Conservation (phyloP, 2,888 invertebrate genomes). For the Tridacna crocea region DNA sequence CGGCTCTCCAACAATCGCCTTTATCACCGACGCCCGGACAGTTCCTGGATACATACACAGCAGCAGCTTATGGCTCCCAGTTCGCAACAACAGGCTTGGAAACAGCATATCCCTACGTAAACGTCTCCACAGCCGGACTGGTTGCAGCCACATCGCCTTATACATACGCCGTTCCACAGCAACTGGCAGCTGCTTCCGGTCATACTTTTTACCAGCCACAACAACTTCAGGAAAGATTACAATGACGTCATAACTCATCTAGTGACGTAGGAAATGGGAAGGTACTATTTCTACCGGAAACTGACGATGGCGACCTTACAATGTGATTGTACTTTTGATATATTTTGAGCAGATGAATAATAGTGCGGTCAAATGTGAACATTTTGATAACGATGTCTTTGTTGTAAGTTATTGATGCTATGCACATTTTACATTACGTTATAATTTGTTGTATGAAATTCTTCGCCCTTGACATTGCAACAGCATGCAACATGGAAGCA, state of each 20-base stretch:
- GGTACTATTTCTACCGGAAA: slow-evolving; percentile 16
- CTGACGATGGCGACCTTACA: background rate
- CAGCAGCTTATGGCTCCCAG: slow-evolving; percentile 73
- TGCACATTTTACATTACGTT: slow-evolving; percentile 17
- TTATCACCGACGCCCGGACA: slow-evolving; percentile 74
- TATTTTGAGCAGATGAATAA: slow-evolving; percentile 7
- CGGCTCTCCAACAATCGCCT: slow-evolving; percentile 72
- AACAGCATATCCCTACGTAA: slow-evolving; percentile 74
- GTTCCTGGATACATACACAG: slow-evolving; percentile 70
- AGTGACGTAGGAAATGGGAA: slow-evolving; percentile 25
- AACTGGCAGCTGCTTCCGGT: slow-evolving; percentile 71
- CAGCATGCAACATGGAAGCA: background rate
- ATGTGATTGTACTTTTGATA: slow-evolving; percentile 23
- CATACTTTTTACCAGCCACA: slow-evolving; percentile 77
- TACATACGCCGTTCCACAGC: slow-evolving; percentile 76
- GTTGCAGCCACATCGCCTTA: slow-evolving; percentile 74
- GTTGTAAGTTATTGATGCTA: slow-evolving; percentile 15
- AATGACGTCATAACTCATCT: slow-evolving; percentile 58
- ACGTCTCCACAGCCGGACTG: slow-evolving; percentile 67
- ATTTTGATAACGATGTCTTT: slow-evolving; percentile 14
- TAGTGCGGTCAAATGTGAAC: background rate
- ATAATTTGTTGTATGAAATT: background rate
- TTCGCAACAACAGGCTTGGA: slow-evolving; percentile 67
- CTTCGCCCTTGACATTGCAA: background rate
- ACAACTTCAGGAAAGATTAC: slow-evolving; percentile 79